These are phyloP conservation scores for Eupithecia centaureata DNA, from an alignment of 2,888 invertebrate genomes.

Conservation along the genomic window DNA sequence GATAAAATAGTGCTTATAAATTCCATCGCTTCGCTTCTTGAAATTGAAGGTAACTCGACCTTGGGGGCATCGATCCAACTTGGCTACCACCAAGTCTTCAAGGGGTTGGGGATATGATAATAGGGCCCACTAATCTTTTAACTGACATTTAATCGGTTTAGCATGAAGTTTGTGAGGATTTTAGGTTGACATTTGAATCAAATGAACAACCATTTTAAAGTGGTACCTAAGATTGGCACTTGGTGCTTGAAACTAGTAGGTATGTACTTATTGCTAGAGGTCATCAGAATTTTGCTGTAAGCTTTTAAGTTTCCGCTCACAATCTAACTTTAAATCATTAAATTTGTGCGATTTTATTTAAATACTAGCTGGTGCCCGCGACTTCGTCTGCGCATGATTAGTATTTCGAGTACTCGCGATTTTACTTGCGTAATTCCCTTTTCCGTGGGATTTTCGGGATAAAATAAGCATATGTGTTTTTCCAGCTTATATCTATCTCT, in stretches of 20 bases:
- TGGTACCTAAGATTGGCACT: not conserved
- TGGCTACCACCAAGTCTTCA: not conserved
- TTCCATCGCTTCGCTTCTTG: not conserved
- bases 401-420: too few relatives aligned
- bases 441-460: too few relatives aligned
- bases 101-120: constrained; percentile 28
- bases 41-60: not conserved
- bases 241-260: not conserved
- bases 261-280: too few relatives aligned
- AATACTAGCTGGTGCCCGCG: too few relatives aligned
- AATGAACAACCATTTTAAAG: not conserved
- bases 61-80: constrained; percentile 10
- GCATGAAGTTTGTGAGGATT: not conserved
- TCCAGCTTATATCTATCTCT: too few relatives aligned
- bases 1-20: not conserved
- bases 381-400: too few relatives aligned
- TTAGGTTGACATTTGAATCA: constrained; percentile 4
- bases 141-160: constrained; percentile 21
- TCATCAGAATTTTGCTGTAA: too few relatives aligned
- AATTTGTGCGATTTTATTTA: too few relatives aligned
- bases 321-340: too few relatives aligned
- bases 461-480: too few relatives aligned
- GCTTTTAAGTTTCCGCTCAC: too few relatives aligned
- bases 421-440: too few relatives aligned
- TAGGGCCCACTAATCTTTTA: constrained; percentile 22